These are phyloP conservation scores for Limnodromus scolopaceus DNA, from an alignment of 2,797 vertebrate genomes.

Conservation along the genomic window DNA sequence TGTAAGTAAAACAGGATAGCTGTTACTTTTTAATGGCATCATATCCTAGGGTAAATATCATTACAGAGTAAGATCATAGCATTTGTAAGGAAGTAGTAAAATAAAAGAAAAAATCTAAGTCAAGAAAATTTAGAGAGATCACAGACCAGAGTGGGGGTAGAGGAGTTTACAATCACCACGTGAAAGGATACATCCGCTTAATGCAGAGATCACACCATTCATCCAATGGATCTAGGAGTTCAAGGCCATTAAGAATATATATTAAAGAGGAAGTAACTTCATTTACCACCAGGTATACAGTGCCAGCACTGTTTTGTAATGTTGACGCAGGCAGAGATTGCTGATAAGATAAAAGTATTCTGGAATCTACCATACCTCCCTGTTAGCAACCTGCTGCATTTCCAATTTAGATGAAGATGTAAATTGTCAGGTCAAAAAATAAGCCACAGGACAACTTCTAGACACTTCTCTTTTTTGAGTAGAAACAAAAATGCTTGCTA, in stretches of 20 bases:
- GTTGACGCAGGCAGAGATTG: background rate
- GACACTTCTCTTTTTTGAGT: background rate
- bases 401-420: conserved; percentile 10
- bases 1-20: conserved; percentile 8
- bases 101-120: background rate
- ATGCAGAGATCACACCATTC: background rate
- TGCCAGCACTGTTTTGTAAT: background rate
- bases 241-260: background rate
- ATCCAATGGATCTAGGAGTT: background rate
- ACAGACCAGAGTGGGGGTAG: background rate
- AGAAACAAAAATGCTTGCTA: background rate
- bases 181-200: background rate
- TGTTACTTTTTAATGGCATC: background rate
- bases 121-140: background rate
- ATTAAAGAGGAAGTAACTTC: conserved; percentile 4
- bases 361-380: background rate
- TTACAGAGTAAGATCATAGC: background rate
- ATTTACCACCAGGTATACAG: background rate
- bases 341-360: background rate
- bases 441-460: background rate
- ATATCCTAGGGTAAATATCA: background rate
- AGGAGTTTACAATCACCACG: background rate
- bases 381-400: background rate
- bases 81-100: background rate
- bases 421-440: conserved; percentile 29